phyloP scores from a whole-genome alignment of 2,113 vertebrate genomes.

The Zootoca vivipara region DNA sequence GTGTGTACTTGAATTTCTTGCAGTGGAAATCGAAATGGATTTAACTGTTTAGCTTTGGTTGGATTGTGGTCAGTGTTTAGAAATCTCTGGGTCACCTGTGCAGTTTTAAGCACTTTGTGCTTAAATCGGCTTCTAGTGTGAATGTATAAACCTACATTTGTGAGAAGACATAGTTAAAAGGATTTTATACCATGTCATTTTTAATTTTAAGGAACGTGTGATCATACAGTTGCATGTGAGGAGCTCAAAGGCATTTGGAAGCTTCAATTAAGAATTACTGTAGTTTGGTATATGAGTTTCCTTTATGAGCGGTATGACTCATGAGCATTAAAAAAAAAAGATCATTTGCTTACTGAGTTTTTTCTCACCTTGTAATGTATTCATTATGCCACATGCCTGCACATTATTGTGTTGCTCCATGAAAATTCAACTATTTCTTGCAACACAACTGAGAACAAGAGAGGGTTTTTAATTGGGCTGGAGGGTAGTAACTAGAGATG shows the following conservation, averaged over 20 bases:
- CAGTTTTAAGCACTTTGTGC: background rate
- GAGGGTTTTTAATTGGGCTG: background rate
- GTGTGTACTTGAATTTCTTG: background rate
- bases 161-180: too few relatives aligned
- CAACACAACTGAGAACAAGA: background rate
- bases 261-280: background rate
- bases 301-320: background rate
- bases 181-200: too few relatives aligned
- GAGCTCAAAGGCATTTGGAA: background rate
- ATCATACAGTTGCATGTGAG: background rate
- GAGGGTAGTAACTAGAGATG: background rate
- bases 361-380: background rate
- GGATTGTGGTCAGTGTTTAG: background rate
- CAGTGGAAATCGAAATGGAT: background rate
- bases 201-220: background rate
- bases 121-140: background rate
- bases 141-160: background rate
- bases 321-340: background rate
- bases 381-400: background rate
- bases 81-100: background rate
- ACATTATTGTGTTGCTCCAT: background rate
- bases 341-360: background rate
- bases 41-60: background rate
- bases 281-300: background rate
- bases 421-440: background rate